Evolutionary conservation across 2,113 vertebrate species (phyloP).

Genomic region (Hypomesus transpacificus): DNA sequence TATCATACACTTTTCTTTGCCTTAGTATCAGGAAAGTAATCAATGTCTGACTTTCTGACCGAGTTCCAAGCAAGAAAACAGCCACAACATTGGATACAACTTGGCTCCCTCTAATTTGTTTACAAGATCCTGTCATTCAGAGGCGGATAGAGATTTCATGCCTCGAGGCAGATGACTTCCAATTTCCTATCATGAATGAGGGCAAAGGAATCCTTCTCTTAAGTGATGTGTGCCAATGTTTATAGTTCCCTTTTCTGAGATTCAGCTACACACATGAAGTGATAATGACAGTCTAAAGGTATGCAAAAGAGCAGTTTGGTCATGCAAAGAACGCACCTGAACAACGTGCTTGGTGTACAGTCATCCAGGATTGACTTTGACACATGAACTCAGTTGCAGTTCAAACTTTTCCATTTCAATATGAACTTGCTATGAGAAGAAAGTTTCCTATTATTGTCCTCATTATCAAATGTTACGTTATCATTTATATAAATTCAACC

Average conservation of each 20-base stretch:
- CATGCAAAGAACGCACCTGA: constrained; percentile 27
- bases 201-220: constrained; percentile 36
- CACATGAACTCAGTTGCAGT: too few species aligned
- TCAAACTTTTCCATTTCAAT: too few species aligned
- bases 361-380: not conserved
- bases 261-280: not conserved
- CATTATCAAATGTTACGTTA: too few species aligned
- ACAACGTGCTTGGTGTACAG: constrained; percentile 5
- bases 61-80: not conserved
- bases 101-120: constrained; percentile 31
- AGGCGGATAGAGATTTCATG: constrained; percentile 45
- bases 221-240: constrained; percentile 28
- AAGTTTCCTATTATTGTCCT: too few species aligned
- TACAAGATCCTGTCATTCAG: constrained; percentile 38
- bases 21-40: constrained; percentile 22
- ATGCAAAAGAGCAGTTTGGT: constrained; percentile 53
- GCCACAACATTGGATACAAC: constrained; percentile 19
- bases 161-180: constrained; percentile 36
- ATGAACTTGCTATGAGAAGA: too few species aligned
- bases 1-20: not conserved
- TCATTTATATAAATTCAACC: too few species aligned
- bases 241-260: constrained; percentile 14
- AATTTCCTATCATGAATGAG: constrained; percentile 43
- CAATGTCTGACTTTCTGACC: constrained; percentile 6
- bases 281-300: constrained; percentile 46